Conservation (phyloP, 1,140 invertebrate species). For the Idris sp. region DNA sequence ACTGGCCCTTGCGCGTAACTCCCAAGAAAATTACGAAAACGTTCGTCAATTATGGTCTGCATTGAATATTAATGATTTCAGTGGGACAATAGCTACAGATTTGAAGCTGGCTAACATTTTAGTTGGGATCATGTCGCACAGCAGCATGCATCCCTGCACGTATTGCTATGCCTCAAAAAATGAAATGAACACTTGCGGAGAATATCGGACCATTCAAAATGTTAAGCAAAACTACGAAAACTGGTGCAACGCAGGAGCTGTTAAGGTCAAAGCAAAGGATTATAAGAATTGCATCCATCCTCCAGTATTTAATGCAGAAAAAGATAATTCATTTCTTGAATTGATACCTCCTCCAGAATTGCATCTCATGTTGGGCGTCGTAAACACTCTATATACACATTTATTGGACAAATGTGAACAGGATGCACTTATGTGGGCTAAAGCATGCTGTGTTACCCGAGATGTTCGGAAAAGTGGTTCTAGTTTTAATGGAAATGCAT, state of each 20-base stretch:
- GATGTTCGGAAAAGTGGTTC: background rate
- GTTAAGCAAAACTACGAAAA: background rate
- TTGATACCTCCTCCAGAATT: background rate
- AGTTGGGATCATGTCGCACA: too few species aligned
- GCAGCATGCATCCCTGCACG: background rate
- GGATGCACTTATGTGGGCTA: background rate
- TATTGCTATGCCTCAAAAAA: background rate
- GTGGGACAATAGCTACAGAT: too few species aligned
- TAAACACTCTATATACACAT: background rate
- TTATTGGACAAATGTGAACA: background rate
- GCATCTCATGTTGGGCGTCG: background rate
- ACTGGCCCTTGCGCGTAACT: too few species aligned
- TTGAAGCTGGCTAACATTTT: too few species aligned
- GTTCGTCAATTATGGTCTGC: background rate
- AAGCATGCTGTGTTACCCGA: background rate
- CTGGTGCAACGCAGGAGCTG: background rate
- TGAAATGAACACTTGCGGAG: background rate
- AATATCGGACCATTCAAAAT: background rate
- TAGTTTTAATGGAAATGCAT: constrained; percentile 1
- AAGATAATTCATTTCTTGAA: background rate
- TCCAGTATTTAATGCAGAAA: background rate
- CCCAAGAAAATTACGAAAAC: constrained; percentile 1
- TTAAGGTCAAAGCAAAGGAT: background rate
- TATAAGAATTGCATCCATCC: constrained; percentile 2
- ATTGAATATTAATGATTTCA: too few species aligned